These are phyloP conservation scores for Mythimna vitellina DNA, from an alignment of 2,888 invertebrate species.

Conservation along the genomic window DNA sequence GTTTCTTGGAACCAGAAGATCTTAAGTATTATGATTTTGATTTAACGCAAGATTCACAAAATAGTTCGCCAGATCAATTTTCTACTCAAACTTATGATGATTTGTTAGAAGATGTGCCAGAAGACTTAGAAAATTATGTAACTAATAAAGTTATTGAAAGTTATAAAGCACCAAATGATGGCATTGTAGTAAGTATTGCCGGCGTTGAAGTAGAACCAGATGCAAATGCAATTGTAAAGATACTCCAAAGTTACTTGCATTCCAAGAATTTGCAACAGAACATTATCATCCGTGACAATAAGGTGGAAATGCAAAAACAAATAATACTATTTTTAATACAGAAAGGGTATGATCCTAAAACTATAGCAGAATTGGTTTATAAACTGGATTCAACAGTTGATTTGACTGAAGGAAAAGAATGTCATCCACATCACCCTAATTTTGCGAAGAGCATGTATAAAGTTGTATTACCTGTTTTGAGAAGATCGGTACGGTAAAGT, in stretches of 20 bases:
- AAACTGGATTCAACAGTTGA: constrained; percentile 21
- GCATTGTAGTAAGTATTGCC: constrained; percentile 12
- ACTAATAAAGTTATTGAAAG: constrained; percentile 9
- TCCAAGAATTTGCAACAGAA: constrained; percentile 16
- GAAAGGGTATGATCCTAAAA: constrained; percentile 28
- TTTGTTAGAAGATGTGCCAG: constrained; percentile 5
- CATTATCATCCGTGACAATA: constrained; percentile 8
- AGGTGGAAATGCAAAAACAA: constrained; percentile 31
- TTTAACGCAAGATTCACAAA: not conserved
- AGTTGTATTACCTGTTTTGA: constrained; percentile 39
- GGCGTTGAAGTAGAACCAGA: constrained; percentile 27
- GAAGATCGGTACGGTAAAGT: constrained; percentile 24
- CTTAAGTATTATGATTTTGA: not conserved
- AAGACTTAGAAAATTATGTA: not conserved
- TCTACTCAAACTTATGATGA: constrained; percentile 10
- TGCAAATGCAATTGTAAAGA: constrained; percentile 26
- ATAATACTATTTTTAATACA: constrained; percentile 22
- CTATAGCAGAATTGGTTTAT: constrained; percentile 30
- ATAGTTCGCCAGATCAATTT: not conserved
- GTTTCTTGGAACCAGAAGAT: constrained; percentile 18
- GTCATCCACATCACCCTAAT: constrained; percentile 3
- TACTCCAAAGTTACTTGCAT: constrained; percentile 29
- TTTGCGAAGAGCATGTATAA: constrained; percentile 30
- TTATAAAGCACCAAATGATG: constrained; percentile 1
- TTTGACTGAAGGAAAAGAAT: constrained; percentile 9